Conservation (phyloP, 2,888 invertebrate species). For the Lypha dubia region DNA sequence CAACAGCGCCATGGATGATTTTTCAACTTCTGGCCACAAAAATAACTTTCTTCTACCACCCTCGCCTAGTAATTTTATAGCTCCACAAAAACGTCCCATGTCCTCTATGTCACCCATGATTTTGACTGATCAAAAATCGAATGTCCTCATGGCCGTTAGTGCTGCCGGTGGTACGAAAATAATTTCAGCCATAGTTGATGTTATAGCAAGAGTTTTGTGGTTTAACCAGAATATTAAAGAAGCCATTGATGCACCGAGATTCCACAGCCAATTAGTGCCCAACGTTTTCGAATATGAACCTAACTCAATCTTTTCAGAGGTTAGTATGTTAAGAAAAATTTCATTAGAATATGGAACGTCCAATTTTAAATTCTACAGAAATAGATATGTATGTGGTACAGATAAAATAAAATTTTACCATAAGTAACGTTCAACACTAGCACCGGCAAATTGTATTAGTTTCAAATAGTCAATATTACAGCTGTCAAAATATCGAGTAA, state of each 20-base stretch:
- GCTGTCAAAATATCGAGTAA: too few relatives aligned
- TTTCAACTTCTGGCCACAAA: constrained; percentile 90
- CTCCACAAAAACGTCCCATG: constrained; percentile 91
- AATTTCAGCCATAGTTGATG: constrained; percentile 89
- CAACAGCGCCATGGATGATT: constrained; percentile 98
- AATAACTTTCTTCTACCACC: constrained; percentile 90
- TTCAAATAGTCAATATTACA: too few relatives aligned
- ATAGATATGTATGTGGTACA: too few relatives aligned
- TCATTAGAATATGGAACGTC: too few relatives aligned
- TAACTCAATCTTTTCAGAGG: constrained; percentile 83
- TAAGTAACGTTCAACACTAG: too few relatives aligned
- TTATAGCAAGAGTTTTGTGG: constrained; percentile 86
- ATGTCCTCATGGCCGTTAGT: constrained; percentile 88
- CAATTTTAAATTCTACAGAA: too few relatives aligned
- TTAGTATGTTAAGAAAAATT: constrained; percentile 53
- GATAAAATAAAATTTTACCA: too few relatives aligned
- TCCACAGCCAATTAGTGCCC: constrained; percentile 94
- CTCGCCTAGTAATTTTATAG: constrained; percentile 91
- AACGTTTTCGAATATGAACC: constrained; percentile 88
- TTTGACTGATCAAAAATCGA: constrained; percentile 86
- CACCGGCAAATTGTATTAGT: too few relatives aligned
- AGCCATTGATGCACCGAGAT: constrained; percentile 88
- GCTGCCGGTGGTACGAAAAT: constrained; percentile 96
- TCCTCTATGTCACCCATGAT: constrained; percentile 96
- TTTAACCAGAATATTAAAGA: constrained; percentile 87